Evolutionary conservation across 2,888 invertebrate genomes (phyloP).

Genomic region (Pandemis corylana): DNA sequence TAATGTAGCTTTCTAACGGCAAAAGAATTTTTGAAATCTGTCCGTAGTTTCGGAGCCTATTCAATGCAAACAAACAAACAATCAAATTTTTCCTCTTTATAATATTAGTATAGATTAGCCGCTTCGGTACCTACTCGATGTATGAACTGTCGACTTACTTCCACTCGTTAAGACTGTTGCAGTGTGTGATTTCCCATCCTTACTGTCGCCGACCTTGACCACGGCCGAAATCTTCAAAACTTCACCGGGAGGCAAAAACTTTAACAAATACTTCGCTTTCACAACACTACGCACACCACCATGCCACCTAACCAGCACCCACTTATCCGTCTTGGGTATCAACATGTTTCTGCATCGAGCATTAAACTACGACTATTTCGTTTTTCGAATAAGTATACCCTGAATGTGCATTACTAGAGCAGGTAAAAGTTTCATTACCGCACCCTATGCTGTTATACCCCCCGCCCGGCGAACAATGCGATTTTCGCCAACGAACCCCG

Average conservation of each 20-base stretch:
- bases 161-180: constrained; percentile 58
- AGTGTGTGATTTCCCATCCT: constrained; percentile 51
- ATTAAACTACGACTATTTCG: constrained; percentile 37
- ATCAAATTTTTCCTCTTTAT: too few species aligned
- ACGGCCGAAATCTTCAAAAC: constrained; percentile 53
- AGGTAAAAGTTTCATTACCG: constrained; percentile 79
- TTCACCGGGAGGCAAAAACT: constrained; percentile 44
- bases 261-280: constrained; percentile 53
- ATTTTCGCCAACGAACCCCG: constrained; percentile 71
- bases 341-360: constrained; percentile 38
- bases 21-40: too few species aligned
- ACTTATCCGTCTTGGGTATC: constrained; percentile 60
- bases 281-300: constrained; percentile 57
- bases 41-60: too few species aligned
- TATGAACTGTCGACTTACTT: constrained; percentile 57
- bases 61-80: too few species aligned
- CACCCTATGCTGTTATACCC: constrained; percentile 72
- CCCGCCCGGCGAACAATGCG: constrained; percentile 73
- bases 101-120: too few species aligned
- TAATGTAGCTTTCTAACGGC: too few species aligned
- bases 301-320: constrained; percentile 69
- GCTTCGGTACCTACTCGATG: neutral
- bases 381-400: constrained; percentile 24
- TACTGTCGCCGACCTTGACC: constrained; percentile 51
- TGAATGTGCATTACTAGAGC: constrained; percentile 47